Evolutionary conservation across 2,888 invertebrate genomes (phyloP), one percentile per base, ranked within the genome.

Genomic region (Parnassius apollo): DNA sequence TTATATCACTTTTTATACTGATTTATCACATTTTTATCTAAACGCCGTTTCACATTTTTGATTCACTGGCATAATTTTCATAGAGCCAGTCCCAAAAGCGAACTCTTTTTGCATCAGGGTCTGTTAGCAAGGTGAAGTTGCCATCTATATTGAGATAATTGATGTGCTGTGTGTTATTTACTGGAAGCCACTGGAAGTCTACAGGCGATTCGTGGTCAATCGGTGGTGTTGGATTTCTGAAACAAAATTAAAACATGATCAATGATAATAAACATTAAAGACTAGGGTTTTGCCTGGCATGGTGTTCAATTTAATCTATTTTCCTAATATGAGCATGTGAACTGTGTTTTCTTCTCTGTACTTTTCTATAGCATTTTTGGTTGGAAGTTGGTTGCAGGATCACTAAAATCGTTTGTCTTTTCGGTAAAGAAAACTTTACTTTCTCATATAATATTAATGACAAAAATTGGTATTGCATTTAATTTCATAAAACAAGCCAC

Each of bases 81-180:
- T 85, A 91, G 1, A 91, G 80, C 83, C 81, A 80, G 78, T 94
- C 93, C 94, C 94, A 94, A 78, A 94, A 94, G 22, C 83, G 82
- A 49, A 93, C 83, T 45, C 94, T 84, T 66, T 88, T 89, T 1
- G 83, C 67, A 69, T 94, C 94, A 0, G 94, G 94, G 71, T 92
- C 91, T 1, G 79, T 77, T 58, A 80, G 83, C 69, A 92, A 77
- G 12, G 93, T 91, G 69, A 94, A 86, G 70, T 91, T 88, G 52
- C 88, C 85, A 35, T 89, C 87, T 68, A 94, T 93, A 73, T 94
- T 93, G 51, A 94, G 83, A 73, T 93, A 94, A 66, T 76, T 78
- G 25, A 91, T 67, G 45, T 78, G 77, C 0, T 77, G 68, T 1
- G 87, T 83, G 59, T 79, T 77, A 62, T 86, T 87, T 7, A 93